Evolutionary conservation across 2,888 invertebrate species (phyloP).

Genomic region (Microctonus hyperodae): DNA sequence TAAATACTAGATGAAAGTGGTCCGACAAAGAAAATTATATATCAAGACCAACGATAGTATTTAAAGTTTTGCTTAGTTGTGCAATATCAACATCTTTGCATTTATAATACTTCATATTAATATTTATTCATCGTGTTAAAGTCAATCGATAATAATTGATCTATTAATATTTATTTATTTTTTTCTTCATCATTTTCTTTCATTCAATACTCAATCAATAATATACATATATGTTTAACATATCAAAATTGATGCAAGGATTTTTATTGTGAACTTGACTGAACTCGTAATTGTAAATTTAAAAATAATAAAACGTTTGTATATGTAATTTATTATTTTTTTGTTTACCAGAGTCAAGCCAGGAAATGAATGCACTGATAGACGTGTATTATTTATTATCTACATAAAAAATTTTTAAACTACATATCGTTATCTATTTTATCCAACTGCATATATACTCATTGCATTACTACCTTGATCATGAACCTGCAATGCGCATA

Average conservation of each 20-base stretch:
- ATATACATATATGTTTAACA: neutral
- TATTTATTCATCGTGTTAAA: neutral
- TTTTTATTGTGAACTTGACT: too few species aligned
- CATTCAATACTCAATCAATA: neutral
- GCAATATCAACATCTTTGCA: too few species aligned
- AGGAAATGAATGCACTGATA: neutral
- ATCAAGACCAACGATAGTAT: too few species aligned
- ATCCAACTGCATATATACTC: neutral
- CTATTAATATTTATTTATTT: neutral
- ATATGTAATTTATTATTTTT: too few species aligned
- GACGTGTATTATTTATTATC: neutral
- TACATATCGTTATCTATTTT: neutral
- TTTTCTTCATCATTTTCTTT: neutral
- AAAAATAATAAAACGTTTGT: too few species aligned
- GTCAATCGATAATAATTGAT: slow-evolving; percentile 17
- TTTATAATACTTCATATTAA: neutral
- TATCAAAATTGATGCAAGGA: too few species aligned
- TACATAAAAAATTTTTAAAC: neutral
- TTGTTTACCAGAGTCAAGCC: neutral
- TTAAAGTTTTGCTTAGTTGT: too few species aligned
- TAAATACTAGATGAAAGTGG: neutral
- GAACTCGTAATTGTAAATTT: too few species aligned
- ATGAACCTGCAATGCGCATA: neutral
- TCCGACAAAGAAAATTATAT: too few species aligned
- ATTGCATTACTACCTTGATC: neutral